A percentile compares a stretch with the other conserved stretches of the same genome.
Evolutionary conservation across 2,113 vertebrate species (phyloP).

Genomic region (Corythoichthys intestinalis): DNA sequence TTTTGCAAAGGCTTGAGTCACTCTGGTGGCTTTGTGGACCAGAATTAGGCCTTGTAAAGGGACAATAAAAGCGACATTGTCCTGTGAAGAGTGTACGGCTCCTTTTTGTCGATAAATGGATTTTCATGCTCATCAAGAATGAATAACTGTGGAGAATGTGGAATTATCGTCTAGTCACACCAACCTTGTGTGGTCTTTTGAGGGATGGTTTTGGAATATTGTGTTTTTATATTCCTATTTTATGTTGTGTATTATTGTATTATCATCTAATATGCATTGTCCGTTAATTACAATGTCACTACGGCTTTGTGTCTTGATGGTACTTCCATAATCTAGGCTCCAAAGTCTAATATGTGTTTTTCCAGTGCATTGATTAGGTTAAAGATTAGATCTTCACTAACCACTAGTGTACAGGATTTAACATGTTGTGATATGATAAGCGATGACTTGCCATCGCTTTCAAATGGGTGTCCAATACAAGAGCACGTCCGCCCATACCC

Average conservation of each 20-base stretch:
- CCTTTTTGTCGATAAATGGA: constrained; percentile 72
- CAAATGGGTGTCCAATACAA: too few relatives aligned
- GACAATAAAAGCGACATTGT: constrained; percentile 71
- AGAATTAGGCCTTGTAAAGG: constrained; percentile 37
- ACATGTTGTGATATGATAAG: too few relatives aligned
- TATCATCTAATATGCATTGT: background rate
- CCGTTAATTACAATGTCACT: background rate
- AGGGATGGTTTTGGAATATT: constrained; percentile 39
- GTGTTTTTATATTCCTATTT: background rate
- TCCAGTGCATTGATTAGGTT: background rate
- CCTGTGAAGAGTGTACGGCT: constrained; percentile 48
- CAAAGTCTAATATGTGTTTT: background rate
- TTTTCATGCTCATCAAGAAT: constrained; percentile 70
- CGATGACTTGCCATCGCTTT: too few relatives aligned
- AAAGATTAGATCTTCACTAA: background rate
- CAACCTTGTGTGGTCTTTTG: constrained; percentile 59
- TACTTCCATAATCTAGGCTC: too few relatives aligned
- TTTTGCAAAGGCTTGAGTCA: constrained; percentile 58
- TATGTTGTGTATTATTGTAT: background rate
- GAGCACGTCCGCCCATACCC: too few relatives aligned
- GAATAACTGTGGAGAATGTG: constrained; percentile 71
- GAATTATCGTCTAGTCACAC: constrained; percentile 53
- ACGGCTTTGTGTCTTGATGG: too few relatives aligned
- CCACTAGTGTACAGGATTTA: too few relatives aligned
- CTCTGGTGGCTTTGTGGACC: constrained; percentile 62